Evolutionary conservation across 2,888 invertebrate genomes (phyloP).

Genomic region (Plutella xylostella): DNA sequence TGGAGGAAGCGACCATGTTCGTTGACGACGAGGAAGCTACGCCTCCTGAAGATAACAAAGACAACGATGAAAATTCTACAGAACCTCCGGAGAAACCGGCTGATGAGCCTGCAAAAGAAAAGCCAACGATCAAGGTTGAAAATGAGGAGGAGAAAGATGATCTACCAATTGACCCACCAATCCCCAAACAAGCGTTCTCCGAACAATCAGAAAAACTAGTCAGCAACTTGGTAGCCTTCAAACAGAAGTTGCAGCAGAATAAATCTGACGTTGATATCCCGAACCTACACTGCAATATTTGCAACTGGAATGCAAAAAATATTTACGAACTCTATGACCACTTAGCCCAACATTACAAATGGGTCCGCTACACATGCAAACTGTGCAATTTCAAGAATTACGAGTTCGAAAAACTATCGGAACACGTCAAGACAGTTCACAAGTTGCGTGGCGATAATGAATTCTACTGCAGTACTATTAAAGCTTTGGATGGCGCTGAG

Average conservation of each 20-base stretch:
- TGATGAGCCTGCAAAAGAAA: not conserved
- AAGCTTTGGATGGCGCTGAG: conserved; percentile 49
- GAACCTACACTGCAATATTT: conserved; percentile 62
- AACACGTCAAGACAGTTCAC: conserved; percentile 74
- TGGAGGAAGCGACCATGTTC: conserved; percentile 27
- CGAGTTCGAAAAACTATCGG: conserved; percentile 72
- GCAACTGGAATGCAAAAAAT: conserved; percentile 56
- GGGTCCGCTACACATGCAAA: conserved; percentile 81
- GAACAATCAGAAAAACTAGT: conserved; percentile 40
- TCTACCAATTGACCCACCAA: not conserved
- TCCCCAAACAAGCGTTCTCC: conserved; percentile 24
- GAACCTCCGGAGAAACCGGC: not conserved
- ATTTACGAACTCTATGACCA: conserved; percentile 69
- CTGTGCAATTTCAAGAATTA: conserved; percentile 78
- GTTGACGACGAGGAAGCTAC: conserved; percentile 26
- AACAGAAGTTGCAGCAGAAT: conserved; percentile 34
- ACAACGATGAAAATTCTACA: not conserved
- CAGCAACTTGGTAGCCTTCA: conserved; percentile 46
- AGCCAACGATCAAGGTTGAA: too few species aligned
- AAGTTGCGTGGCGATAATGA: conserved; percentile 68
- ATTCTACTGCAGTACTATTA: conserved; percentile 57
- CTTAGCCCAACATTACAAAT: conserved; percentile 75
- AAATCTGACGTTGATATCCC: conserved; percentile 46
- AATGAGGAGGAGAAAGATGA: too few species aligned
- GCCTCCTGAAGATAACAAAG: conserved; percentile 26